These are phyloP conservation scores for Drosophila baimaii DNA, from an alignment of 1,140 invertebrate species.

Conservation along the genomic window DNA sequence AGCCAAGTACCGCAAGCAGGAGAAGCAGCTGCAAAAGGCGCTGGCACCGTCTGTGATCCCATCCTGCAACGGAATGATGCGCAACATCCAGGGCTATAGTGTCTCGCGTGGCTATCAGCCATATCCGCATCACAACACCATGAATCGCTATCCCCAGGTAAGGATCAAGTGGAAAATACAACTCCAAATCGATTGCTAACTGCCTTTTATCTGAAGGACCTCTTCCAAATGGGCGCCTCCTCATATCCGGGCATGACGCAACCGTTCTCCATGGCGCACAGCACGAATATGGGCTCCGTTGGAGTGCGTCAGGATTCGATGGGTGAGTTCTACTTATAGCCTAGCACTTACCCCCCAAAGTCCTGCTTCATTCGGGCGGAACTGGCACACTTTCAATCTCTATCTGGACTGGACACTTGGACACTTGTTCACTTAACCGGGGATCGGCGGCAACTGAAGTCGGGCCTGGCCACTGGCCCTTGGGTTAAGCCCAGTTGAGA, in stretches of 20 bases:
- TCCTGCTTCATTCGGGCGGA: too few relatives aligned
- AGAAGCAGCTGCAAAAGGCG: slow-evolving; percentile 98
- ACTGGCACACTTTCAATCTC: not conserved
- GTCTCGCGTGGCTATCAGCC: slow-evolving; percentile 93
- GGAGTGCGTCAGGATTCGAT: slow-evolving; percentile 95
- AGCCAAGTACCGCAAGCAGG: slow-evolving; percentile 98
- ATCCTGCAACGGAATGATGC: slow-evolving; percentile 97
- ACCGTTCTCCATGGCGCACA: slow-evolving; percentile 96
- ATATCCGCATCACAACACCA: slow-evolving; percentile 95
- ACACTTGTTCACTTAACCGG: not conserved
- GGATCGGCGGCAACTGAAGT: not conserved
- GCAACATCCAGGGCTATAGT: slow-evolving; percentile 97
- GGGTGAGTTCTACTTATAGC: slow-evolving; percentile 87
- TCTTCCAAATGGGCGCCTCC: slow-evolving; percentile 93
- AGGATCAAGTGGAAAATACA: not conserved
- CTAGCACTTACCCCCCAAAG: not conserved
- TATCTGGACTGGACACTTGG: not conserved
- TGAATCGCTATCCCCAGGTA: slow-evolving; percentile 97
- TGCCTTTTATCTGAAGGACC: slow-evolving; percentile 55
- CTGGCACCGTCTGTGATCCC: slow-evolving; percentile 94
- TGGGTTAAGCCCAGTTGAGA: not conserved
- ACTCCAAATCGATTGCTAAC: not conserved
- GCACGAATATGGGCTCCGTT: slow-evolving; percentile 94
- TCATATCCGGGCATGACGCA: slow-evolving; percentile 96
- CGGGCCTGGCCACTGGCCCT: too few relatives aligned